Base-by-base conservation (phyloP, 2,797 vertebrate species). In the Halcyon leucocephala region DNA sequence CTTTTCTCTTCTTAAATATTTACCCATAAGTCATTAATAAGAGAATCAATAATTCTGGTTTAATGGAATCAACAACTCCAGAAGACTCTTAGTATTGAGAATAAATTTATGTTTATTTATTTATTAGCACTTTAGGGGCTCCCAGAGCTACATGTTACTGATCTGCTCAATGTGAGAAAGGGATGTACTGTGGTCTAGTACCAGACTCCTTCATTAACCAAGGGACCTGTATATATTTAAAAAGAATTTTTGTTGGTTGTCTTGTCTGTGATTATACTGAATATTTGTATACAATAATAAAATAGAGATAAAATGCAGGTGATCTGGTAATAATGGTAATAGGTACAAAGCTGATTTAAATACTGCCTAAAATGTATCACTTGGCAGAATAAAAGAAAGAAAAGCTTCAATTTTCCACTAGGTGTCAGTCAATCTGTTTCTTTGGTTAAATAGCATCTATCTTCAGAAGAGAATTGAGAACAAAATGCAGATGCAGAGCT, bases 381-480 rank as follows among this genome's bases (percentile, higher is more conserved):
- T 62, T 6, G 10, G 25, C 15, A 35, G 46, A 41, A 41, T 28
- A 26, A 60, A 10, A 55, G 29, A 18, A 26, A 76, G 46, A 57
- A 51, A 89, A 79, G 15, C 35, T 83, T 86, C 12, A 8, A 0
- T 48, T 89, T 89, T 82, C 95, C 97, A 89, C 96, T 93, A 97
- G 97, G 67, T 95, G 97, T 97, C 86, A 93, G 93, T 70, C 82
- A 78, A 28, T 90, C 55, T 95, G 79, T 96, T 93, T 62, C 20
- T 90, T 79, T 86, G 48, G 24, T 46, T 71, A 60, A 61, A 58
- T 12, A 54, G 11, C 5, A 1, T 42, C 25, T 49, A 9, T 28
- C 37, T 20, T 37, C 41, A 69, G 48, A 76, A 57, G 39, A 31
- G 42, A 72, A 12, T 1, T 1, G 7, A 52, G 33, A 72, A 64